Evolutionary conservation across 1,140 invertebrate species (phyloP), one percentile per base, ranked within the genome.

Genomic region (Cepaea nemoralis): DNA sequence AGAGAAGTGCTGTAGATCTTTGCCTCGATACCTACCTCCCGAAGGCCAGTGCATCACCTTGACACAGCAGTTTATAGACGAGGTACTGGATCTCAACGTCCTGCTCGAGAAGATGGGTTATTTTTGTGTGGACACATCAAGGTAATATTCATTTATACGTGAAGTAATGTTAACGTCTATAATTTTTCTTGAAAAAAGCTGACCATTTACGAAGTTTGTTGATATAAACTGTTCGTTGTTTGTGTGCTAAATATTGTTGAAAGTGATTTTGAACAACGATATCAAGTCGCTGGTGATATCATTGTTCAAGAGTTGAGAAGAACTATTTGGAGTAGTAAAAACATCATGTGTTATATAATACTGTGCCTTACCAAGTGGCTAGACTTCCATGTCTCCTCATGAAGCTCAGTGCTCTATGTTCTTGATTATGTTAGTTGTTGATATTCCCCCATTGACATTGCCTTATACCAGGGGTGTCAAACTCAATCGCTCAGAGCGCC

Each of bases 181-280:
- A 59, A 12, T 14, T 59, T 59, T 59, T 59, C 55, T 59, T 59
- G 3, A 24, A 59, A 59, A 59, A 59, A 24, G n/a, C n/a, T n/a
- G 55, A n/a, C 14, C 55, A 59, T n/a, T 59, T n/a, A 24, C 24
- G 14, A 59, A 59, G n/a, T 59, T n/a, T 59, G 55, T 59, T 59
- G 55, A 59, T n/a, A 24, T 24, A 59, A 59, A 59, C 12, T 59
- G n/a, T 12, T 59, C n/a, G 8, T 59, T 59, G 42, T 59, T 22
- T 59, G n/a, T n/a, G n/a, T 59, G 55, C 5, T 59, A 59, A 59
- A 59, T 59, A 59, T 59, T 59, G 55, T 22, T 59, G 55, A 59
- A 59, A 59, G 55, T n/a, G 5, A 59, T n/a, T 59, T 10, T 19
- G 5, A 5, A 45, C 42, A 45, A 2, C n/a, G 27, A 63, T 14